Conservation (phyloP, 2,797 vertebrate species). For the Gephyroberyx darwinii region DNA sequence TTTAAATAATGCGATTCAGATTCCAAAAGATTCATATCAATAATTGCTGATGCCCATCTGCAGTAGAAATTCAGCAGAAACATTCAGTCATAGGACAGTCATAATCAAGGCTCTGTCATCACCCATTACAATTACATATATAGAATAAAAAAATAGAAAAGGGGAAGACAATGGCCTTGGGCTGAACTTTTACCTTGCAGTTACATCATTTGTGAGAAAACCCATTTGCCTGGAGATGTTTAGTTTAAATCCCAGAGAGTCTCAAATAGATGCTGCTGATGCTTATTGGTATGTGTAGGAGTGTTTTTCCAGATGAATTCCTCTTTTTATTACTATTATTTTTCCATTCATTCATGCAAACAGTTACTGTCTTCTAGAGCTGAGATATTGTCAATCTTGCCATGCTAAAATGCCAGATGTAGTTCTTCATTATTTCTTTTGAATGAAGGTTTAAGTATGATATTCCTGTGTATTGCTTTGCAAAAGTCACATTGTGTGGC, state of each 20-base stretch:
- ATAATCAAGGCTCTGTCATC: conserved; percentile 26
- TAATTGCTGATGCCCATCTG: conserved; percentile 30
- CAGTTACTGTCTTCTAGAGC: not conserved
- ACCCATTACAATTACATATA: conserved; percentile 49
- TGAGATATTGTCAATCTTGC: not conserved
- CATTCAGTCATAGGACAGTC: conserved; percentile 30
- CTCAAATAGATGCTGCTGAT: conserved; percentile 19
- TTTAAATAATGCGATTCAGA: conserved; percentile 18
- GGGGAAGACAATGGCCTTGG: conserved; percentile 24
- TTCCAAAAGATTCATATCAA: conserved; percentile 27
- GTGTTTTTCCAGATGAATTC: conserved; percentile 34
- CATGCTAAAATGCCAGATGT: not conserved
- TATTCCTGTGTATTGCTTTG: not conserved
- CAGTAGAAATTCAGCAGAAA: conserved; percentile 3
- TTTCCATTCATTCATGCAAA: too few species aligned
- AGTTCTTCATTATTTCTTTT: conserved; percentile 1
- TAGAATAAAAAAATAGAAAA: conserved; percentile 32
- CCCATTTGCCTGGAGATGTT: conserved; percentile 42
- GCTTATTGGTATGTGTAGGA: conserved; percentile 36
- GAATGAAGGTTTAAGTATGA: not conserved
- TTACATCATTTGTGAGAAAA: conserved; percentile 42
- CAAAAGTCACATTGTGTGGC: not conserved
- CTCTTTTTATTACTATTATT: conserved; percentile 5
- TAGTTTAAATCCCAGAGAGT: conserved; percentile 25
- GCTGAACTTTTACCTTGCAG: conserved; percentile 62